These are phyloP conservation scores for Resseliella maxima DNA, from an alignment of 2,888 invertebrate genomes.

Conservation along the genomic window DNA sequence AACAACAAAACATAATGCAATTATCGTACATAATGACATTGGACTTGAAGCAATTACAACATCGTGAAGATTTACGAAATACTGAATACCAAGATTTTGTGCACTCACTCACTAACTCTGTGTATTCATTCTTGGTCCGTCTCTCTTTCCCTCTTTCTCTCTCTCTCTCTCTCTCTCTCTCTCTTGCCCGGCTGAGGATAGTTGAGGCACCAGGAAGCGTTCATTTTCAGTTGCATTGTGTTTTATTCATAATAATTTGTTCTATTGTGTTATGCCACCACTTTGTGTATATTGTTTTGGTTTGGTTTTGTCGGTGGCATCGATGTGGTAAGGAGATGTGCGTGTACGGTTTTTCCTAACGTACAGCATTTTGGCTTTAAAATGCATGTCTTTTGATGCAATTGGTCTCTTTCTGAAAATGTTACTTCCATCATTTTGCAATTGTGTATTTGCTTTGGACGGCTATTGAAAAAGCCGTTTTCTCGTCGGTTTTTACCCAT, in stretches of 20 bases:
- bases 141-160: no score
- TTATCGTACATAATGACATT: constrained; percentile 32
- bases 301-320: constrained; percentile 17
- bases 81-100: background rate
- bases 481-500: no score
- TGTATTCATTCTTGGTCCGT: no score
- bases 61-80: constrained; percentile 16
- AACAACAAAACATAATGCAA: constrained; percentile 5
- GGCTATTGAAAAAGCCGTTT: background rate
- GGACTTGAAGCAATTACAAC: constrained; percentile 15
- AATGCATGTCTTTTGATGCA: background rate
- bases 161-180: no score
- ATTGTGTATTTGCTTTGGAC: background rate
- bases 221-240: background rate
- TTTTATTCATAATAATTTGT: constrained; percentile 34
- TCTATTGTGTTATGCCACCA: constrained; percentile 38
- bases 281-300: constrained; percentile 23
- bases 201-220: no score
- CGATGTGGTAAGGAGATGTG: background rate
- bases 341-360: background rate
- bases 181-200: no score
- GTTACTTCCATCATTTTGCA: constrained; percentile 17
- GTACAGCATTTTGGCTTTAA: background rate
- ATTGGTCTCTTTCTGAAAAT: constrained; percentile 1
- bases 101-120: background rate